Evolutionary conservation across 2,888 invertebrate species (phyloP), one percentile per base, ranked within the genome.

Genomic region (Rhogogaster chlorosoma): DNA sequence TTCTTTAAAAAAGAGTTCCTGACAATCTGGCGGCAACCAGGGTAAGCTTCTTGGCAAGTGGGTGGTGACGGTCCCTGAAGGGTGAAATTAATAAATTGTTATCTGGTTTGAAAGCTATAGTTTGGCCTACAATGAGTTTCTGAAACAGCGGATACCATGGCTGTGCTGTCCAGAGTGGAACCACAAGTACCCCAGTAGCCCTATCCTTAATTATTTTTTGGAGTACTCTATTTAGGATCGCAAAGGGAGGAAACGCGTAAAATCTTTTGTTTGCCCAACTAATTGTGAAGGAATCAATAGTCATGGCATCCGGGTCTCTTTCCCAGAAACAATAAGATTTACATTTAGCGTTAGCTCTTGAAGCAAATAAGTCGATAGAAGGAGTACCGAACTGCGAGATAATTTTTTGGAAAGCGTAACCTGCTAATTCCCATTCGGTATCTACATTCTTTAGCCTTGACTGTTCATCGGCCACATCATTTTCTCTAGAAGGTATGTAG

Each of bases 381-480:
- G 45, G 45, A 9, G 9, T 36, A 12, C 75, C 75, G n/a, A 75
- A 75, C 4, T 2, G 12, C 36, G 36, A 9, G 12, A 75, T 26
- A n/a, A 36, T 83, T 0, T 18, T 12, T 10, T 42, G 10, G 29
- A 75, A 75, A 7, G 75, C 45, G 9, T 45, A 45, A 36, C 12
- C 36, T 7, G 29, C 15, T 38, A 57, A 86, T 84, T 85, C n/a
- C n/a, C n/a, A n/a, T n/a, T n/a, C n/a, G n/a, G n/a, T n/a, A n/a
- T n/a, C n/a, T n/a, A n/a, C 85, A 70, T 87, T 87, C 22, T 64
- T 82, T 10, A 85, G 84, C 10, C 90, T 85, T 2, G 90, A 90
- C 38, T 87, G 86, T 26, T 45, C 18, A 84, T 91, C 90, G 1
- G 89, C 90, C 73, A 87, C 84, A 2, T 45, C 26, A 77, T 88